These are phyloP conservation scores for Manis javanica DNA, from an alignment of 2,797 vertebrate genomes.

Conservation along the genomic window DNA sequence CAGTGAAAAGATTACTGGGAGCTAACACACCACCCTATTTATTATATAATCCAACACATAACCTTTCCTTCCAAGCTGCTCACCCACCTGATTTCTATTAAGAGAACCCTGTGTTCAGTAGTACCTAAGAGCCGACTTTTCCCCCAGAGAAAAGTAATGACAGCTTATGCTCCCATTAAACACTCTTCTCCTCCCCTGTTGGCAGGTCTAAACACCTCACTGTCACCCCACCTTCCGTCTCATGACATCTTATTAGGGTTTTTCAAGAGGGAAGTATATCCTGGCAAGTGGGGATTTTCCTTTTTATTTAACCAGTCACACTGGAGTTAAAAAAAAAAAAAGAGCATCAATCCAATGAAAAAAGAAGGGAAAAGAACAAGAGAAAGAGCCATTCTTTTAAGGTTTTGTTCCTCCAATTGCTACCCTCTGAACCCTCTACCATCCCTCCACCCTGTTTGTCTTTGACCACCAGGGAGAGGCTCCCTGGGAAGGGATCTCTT, in stretches of 20 bases:
- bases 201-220: not conserved
- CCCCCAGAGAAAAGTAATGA: not conserved
- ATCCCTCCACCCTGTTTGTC: not conserved
- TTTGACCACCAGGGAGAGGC: not conserved
- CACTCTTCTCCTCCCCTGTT: not conserved
- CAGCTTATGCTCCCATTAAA: not conserved
- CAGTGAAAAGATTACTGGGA: not conserved
- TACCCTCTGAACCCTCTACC: not conserved
- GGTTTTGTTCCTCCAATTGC: not conserved
- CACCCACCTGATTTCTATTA: not conserved
- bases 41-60: not conserved
- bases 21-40: not conserved
- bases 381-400: not conserved
- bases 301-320: not conserved
- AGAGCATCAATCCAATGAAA: not conserved
- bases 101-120: not conserved
- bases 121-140: not conserved
- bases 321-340: not conserved
- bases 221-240: not conserved
- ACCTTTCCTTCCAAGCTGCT: not conserved
- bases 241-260: not conserved
- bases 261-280: not conserved
- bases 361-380: not conserved
- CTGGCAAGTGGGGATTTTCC: not conserved
- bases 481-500: not conserved